A percentile compares a stretch with the other conserved stretches of the same genome.
Evolutionary conservation across 2,888 invertebrate genomes (phyloP).

Genomic region (Hedya salicella): DNA sequence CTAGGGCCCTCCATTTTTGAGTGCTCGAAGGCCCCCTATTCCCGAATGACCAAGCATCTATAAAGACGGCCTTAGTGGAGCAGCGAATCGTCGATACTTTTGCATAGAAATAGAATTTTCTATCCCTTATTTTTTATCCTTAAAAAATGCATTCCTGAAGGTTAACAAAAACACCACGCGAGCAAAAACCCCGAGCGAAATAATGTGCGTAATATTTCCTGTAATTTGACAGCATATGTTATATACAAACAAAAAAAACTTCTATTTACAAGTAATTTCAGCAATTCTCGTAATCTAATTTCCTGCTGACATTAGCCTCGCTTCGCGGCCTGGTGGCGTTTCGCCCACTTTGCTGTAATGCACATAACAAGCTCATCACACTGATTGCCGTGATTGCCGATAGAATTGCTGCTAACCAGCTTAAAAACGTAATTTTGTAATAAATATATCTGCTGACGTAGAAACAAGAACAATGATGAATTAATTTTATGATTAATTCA

Average conservation of each 20-base stretch:
- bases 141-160: too few species aligned
- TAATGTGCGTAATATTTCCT: too few species aligned
- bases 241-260: not conserved
- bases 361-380: not conserved
- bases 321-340: not conserved
- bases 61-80: too few species aligned
- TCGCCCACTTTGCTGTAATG: slow-evolving; percentile 5
- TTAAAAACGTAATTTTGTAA: not conserved
- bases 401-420: not conserved
- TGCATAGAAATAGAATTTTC: too few species aligned
- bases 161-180: too few species aligned
- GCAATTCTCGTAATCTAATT: not conserved
- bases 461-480: slow-evolving; percentile 1
- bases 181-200: too few species aligned
- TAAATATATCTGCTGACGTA: not conserved
- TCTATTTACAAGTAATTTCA: not conserved
- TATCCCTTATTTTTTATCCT: too few species aligned
- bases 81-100: too few species aligned
- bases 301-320: not conserved
- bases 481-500: not conserved
- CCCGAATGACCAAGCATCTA: too few species aligned
- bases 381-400: slow-evolving; percentile 9
- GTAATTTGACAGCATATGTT: too few species aligned
- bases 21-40: too few species aligned
- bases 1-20: too few species aligned